phyloP scores from a whole-genome alignment of 2,113 vertebrate species.

The Setophaga kirtlandii region DNA sequence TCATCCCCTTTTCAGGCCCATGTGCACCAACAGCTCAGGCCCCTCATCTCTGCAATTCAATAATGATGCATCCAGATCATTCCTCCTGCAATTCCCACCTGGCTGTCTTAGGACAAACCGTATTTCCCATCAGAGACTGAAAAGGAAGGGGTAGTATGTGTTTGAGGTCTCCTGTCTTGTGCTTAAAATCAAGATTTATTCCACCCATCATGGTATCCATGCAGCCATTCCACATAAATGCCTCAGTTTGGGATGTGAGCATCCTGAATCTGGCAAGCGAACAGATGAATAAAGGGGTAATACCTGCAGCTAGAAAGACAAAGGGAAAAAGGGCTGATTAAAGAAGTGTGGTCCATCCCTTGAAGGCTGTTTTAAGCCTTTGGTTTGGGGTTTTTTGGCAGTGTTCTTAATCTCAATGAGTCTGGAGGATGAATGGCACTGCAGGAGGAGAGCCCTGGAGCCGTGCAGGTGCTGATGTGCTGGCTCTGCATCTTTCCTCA shows the following conservation, averaged over 20 bases:
- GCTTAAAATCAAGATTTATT: not conserved
- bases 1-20: not conserved
- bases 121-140: not conserved
- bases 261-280: not conserved
- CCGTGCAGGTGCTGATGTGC: not conserved
- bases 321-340: not conserved
- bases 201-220: not conserved
- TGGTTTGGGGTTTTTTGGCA: not conserved
- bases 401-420: not conserved
- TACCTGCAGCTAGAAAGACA: not conserved
- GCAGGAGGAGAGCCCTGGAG: not conserved
- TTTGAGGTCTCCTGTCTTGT: not conserved
- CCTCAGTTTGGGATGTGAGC: rapidly evolving
- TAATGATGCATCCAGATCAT: not conserved
- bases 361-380: conserved; percentile 8
- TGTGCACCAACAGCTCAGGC: not conserved
- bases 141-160: not conserved
- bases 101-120: not conserved
- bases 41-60: not conserved
- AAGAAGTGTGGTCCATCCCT: not conserved
- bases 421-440: not conserved
- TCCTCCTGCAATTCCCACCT: not conserved
- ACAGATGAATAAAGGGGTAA: not conserved
- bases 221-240: not conserved
- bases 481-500: not conserved